phyloP scores from a whole-genome alignment of 1,140 invertebrate species.

The Bradynema listronoti region DNA sequence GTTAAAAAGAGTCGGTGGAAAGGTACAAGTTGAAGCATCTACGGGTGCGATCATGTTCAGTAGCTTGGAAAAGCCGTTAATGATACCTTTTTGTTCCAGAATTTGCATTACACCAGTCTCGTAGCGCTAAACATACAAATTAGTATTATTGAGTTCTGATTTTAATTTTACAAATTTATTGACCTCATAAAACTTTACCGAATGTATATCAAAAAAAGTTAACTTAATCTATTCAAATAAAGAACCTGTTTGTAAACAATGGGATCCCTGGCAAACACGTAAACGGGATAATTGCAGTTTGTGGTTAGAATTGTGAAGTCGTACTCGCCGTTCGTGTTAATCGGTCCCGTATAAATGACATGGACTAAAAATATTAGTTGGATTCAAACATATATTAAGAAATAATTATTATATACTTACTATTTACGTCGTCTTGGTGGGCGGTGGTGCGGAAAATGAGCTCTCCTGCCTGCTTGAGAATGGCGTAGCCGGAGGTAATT shows the following conservation, averaged over 20 bases:
- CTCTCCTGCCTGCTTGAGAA: constrained; percentile 52
- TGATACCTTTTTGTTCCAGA: constrained; percentile 45
- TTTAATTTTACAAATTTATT: too few relatives aligned
- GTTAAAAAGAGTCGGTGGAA: constrained; percentile 44
- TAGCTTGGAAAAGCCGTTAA: constrained; percentile 45
- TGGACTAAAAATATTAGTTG: constrained; percentile 35
- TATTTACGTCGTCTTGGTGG: constrained; percentile 56
- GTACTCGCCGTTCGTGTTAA: constrained; percentile 43
- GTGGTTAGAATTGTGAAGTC: constrained; percentile 35
- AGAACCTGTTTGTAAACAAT: constrained; percentile 37
- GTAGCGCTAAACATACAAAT: constrained; percentile 29
- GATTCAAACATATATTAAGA: constrained; percentile 12
- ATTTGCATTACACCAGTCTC: constrained; percentile 37
- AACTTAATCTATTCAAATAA: not conserved
- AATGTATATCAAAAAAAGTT: not conserved
- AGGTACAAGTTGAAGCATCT: constrained; percentile 41
- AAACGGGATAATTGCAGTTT: constrained; percentile 50
- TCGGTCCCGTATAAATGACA: constrained; percentile 41
- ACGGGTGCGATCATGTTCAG: constrained; percentile 44
- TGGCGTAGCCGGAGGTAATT: constrained; percentile 55
- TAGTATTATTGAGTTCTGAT: not conserved
- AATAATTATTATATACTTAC: constrained; percentile 26
- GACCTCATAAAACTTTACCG: too few relatives aligned
- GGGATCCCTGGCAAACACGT: constrained; percentile 47
- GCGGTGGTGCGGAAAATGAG: constrained; percentile 55